Evolutionary conservation across 2,888 invertebrate genomes (phyloP), one percentile per base, ranked within the genome.

Genomic region (Melinopterus prodromus): DNA sequence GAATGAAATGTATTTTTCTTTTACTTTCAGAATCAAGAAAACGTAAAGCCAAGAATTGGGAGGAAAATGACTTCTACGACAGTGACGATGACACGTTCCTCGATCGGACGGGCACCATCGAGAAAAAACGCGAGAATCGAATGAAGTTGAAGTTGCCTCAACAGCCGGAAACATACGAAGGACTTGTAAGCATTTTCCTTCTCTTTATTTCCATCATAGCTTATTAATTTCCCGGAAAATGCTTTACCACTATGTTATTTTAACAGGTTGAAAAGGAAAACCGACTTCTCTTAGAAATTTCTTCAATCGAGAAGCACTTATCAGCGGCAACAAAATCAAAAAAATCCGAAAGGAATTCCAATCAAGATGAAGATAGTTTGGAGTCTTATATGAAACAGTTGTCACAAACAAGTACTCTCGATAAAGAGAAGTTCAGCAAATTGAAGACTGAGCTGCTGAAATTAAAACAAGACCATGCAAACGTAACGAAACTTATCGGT

Each of bases 21-120:
- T 53, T 7, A 9, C 2, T 53, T 53, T 7, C 85, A 96, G 97
- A 97, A 88, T 94, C 95, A 0, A 93, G 94, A n/a, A 95, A 96
- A 80, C 92, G 95, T 0, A 97, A 96, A 88, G 89, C 91, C 9
- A 94, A 94, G 83, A 93, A 95, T 84, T 95, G 96, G 93, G 93
- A 94, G 85, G 96, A 96, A 3, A 96, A 98, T 86, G 99, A 98
- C 89, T 98, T 92, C 87, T 98, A 97, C 88, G 96, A 97, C 84
- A 97, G 97, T 0, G 98, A 99, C 86, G 99, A 99, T 81, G 99
- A 99, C 88, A 95, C 95, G 26, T 99, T 96, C 90, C 92, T 98
- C 78, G 99, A 99, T 88, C 91, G 99, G 82, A 99, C 99, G 0
- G 99, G 99, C 0, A 93, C 94, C 79, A 93, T 99, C 26, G 98